Conservation (phyloP, 2,113 vertebrate species). For the Cololabis saira region DNA sequence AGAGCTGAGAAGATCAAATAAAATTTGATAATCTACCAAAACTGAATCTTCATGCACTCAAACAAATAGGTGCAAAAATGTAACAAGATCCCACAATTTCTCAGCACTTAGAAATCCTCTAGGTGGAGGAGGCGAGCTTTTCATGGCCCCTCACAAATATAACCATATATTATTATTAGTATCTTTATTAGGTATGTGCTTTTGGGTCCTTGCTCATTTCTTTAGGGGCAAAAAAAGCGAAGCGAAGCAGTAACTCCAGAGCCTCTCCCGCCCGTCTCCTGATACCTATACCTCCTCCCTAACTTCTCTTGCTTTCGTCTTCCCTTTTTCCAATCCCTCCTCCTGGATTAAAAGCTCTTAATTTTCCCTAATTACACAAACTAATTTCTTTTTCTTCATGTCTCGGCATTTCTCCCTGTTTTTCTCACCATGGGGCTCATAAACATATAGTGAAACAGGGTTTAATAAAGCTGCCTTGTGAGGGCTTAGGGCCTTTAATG, state of each 20-base stretch:
- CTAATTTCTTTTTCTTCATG: constrained; percentile 81
- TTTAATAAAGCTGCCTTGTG: constrained; percentile 82
- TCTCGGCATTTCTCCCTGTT: constrained; percentile 76
- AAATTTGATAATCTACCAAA: constrained; percentile 14
- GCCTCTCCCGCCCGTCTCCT: constrained; percentile 66
- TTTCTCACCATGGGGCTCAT: constrained; percentile 73
- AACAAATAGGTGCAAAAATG: constrained; percentile 25
- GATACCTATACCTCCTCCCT: constrained; percentile 59
- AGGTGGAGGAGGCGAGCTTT: constrained; percentile 44
- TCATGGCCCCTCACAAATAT: constrained; percentile 66
- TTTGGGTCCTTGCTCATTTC: constrained; percentile 75
- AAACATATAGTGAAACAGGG: constrained; percentile 77
- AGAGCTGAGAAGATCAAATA: constrained; percentile 16
- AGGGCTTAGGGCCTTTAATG: constrained; percentile 81
- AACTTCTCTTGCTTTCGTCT: constrained; percentile 31
- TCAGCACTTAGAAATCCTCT: constrained; percentile 36
- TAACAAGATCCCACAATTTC: constrained; percentile 17
- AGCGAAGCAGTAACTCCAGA: constrained; percentile 60
- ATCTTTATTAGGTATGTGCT: constrained; percentile 84
- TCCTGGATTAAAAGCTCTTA: constrained; percentile 82
- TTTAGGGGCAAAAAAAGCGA: constrained; percentile 78
- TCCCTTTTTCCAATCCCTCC: constrained; percentile 59
- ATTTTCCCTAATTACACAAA: constrained; percentile 85
- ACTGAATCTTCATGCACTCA: neutral
- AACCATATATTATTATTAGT: constrained; percentile 73